A percentile compares a stretch with the other conserved stretches of the same genome.
Evolutionary conservation across 2,888 invertebrate species (phyloP).

Genomic region (Hydrotaea cyrtoneurina): DNA sequence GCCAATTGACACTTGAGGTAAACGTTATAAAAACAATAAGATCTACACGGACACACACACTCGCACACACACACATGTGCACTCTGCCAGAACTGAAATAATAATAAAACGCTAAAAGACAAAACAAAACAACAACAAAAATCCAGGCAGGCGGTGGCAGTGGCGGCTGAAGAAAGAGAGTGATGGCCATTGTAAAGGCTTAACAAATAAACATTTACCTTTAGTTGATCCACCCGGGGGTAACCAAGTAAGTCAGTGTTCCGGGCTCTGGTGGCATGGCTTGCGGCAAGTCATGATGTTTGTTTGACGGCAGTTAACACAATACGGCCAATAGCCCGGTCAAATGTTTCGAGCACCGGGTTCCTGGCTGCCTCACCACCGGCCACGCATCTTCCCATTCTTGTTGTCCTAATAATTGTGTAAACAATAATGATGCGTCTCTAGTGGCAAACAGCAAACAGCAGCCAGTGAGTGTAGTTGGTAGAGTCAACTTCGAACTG

Average conservation of each 20-base stretch:
- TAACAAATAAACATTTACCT: conserved; percentile 36
- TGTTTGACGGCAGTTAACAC: conserved; percentile 58
- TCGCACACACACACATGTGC: no score
- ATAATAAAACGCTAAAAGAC: not conserved
- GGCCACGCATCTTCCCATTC: conserved; percentile 38
- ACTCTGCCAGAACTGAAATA: not conserved
- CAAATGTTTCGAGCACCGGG: not conserved
- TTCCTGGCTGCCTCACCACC: not conserved
- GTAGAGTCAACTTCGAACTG: conserved; percentile 23
- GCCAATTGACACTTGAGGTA: conserved; percentile 64
- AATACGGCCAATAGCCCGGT: conserved; percentile 13
- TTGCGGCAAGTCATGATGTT: conserved; percentile 60
- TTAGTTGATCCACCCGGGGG: conserved; percentile 57
- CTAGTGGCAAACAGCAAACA: conserved; percentile 51
- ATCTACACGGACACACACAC: not conserved
- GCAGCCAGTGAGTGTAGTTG: conserved; percentile 22
- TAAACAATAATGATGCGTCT: conserved; percentile 78
- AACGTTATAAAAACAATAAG: conserved; percentile 43
- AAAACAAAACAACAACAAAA: not conserved
- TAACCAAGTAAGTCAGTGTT: conserved; percentile 50
- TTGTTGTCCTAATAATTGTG: conserved; percentile 78
- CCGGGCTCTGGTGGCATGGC: not conserved
- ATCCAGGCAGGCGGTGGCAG: not conserved
- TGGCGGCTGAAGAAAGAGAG: conserved; percentile 16
- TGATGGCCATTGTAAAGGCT: conserved; percentile 17